Evolutionary conservation across 2,797 vertebrate species (phyloP).

Genomic region (Tapera naevia): DNA sequence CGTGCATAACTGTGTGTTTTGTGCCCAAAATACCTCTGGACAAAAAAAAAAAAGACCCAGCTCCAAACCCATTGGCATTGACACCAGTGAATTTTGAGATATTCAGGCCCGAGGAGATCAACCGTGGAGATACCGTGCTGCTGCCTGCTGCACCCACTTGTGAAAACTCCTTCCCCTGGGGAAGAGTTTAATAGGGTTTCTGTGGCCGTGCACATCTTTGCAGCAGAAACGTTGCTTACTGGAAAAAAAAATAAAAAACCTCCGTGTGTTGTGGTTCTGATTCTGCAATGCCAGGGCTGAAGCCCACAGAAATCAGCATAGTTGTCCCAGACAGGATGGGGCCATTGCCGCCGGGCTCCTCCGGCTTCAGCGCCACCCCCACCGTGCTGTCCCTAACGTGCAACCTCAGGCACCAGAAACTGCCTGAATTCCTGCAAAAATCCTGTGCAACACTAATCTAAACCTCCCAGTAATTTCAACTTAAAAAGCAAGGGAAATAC

Average conservation of each 20-base stretch:
- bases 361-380: background rate
- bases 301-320: background rate
- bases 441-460: background rate
- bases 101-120: background rate
- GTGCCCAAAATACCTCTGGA: background rate
- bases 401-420: background rate
- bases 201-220: background rate
- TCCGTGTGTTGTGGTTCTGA: background rate
- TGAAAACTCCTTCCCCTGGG: background rate
- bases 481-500: background rate
- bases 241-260: background rate
- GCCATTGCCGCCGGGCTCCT: background rate
- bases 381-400: background rate
- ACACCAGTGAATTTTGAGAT: background rate
- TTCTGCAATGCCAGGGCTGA: background rate
- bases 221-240: background rate
- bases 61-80: background rate
- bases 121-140: accelerated
- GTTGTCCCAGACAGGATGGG: no score
- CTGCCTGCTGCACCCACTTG: background rate
- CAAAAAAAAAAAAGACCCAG: background rate
- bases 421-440: background rate
- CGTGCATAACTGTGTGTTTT: background rate
- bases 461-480: background rate
- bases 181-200: background rate